Base-by-base conservation (phyloP, 2,797 vertebrate species). In the Hirundo rustica region DNA sequence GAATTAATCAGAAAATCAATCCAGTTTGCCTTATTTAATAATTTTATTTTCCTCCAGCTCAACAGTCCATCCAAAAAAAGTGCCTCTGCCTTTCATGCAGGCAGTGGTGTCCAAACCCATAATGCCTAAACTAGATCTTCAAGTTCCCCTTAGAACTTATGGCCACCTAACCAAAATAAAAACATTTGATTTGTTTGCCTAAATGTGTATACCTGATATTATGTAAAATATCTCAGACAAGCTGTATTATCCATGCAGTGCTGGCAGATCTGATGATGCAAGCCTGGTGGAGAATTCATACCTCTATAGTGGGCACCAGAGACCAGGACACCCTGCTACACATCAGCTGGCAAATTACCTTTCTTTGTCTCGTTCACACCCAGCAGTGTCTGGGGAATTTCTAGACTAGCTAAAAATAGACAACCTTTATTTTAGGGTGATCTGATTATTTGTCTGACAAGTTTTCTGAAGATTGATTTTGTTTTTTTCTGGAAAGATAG, bases 271-370 rank as follows among this genome's bases (percentile, higher is more conserved):
- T 53, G 29, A 26, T 51, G 20, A 36, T 27, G 9, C 7, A 34
- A 73, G 30, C 16, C 7, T 45, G 25, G 18, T 40, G 25, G 16
- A 73, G 27, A 66, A 27, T 16, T 48, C 22, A 8, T 8, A 32
- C 8, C 7, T 53, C 27, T 32, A 6, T 1, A 0, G 4, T 61
- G 30, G 11, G 21, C 34, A 13, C 25, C 29, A 30, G 16, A 65
- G 30, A 9, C 26, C n/a, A 32, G 18, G 16, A 26, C 32, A 72
- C 4, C 32, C 5, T 44, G 30, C 30, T 36, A 1, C 30, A 45
- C 4, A 25, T 75, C 58, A 75, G 16, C 29, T 50, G 19, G 7
- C 2, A 5, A 67, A 40, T 53, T 48, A 36, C 3, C 27, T 62
- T 2, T 26, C 4, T 53, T 70, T 48, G 15, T 19, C 15, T 64